A percentile compares a stretch with the other conserved stretches of the same genome.
These are phyloP conservation scores for Palythoa grandis DNA, from an alignment of 92 coral and sea anemone species.

Conservation along the genomic window DNA sequence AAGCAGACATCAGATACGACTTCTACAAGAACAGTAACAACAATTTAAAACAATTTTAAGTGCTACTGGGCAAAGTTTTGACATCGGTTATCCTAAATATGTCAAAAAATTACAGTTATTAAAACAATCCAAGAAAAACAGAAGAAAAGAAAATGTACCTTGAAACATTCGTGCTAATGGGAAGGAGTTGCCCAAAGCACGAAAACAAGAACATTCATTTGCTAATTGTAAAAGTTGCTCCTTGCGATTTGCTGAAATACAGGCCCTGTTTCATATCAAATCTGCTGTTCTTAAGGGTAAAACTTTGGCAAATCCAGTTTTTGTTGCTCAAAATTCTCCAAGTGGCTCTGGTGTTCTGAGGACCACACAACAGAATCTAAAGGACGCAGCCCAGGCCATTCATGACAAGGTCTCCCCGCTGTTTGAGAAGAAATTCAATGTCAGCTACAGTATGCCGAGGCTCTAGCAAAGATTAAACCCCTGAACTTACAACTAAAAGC, in stretches of 20 bases:
- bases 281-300: slow-evolving; percentile 50
- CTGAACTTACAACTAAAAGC: slow-evolving; percentile 37
- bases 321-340: slow-evolving; percentile 10
- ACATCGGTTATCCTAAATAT: slow-evolving; percentile 36
- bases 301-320: slow-evolving; percentile 45
- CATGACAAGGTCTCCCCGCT: slow-evolving; percentile 39
- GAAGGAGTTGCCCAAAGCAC: slow-evolving; percentile 16
- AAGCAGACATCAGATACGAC: slow-evolving; percentile 50
- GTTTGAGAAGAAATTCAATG: slow-evolving; percentile 18
- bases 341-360: not conserved
- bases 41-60: slow-evolving; percentile 31
- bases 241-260: slow-evolving; percentile 32
- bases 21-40: slow-evolving; percentile 50
- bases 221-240: slow-evolving; percentile 54
- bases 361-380: slow-evolving; percentile 28
- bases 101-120: slow-evolving; percentile 50
- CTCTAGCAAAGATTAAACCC: slow-evolving; percentile 23
- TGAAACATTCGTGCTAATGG: slow-evolving; percentile 46
- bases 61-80: slow-evolving; percentile 40
- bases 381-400: slow-evolving; percentile 28
- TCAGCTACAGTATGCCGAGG: slow-evolving; percentile 16
- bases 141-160: slow-evolving; percentile 53
- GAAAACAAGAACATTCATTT: slow-evolving; percentile 54
- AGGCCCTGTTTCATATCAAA: slow-evolving; percentile 53
- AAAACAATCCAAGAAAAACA: slow-evolving; percentile 43